Conservation (phyloP, 1,140 invertebrate genomes). For the Acyrthosiphon pisum region DNA sequence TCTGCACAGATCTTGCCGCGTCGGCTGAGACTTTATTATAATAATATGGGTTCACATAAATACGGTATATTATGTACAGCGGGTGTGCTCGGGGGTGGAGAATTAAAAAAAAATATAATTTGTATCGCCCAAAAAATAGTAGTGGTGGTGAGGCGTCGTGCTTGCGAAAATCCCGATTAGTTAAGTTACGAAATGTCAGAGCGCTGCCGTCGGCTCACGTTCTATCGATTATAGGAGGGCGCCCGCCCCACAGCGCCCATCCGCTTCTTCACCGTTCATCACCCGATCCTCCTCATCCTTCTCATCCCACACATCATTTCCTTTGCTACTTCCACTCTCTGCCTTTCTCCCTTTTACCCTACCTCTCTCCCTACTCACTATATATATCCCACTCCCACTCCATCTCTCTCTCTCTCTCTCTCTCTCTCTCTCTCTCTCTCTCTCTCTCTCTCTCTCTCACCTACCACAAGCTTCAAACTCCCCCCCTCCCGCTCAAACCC, state of each 20-base stretch:
- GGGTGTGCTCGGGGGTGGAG: neutral
- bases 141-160: neutral
- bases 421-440: neutral
- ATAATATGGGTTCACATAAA: neutral
- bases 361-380: neutral
- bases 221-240: constrained; percentile 44
- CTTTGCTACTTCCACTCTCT: neutral
- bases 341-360: neutral
- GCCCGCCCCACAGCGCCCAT: neutral
- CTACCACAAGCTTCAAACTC: neutral
- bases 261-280: neutral
- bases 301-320: neutral
- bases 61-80: neutral
- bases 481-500: neutral
- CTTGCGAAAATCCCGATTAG: constrained; percentile 34
- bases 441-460: neutral
- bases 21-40: neutral
- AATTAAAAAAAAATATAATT: constrained; percentile 13
- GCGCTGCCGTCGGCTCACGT: constrained; percentile 55
- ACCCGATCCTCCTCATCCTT: neutral
- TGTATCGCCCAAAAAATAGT: neutral
- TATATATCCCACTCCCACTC: too few relatives aligned
- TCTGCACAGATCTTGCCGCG: neutral
- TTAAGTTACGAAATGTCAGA: constrained; percentile 36
- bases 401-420: neutral